Conservation (phyloP, 2,888 invertebrate species). For the Polydrusus cervinus region DNA sequence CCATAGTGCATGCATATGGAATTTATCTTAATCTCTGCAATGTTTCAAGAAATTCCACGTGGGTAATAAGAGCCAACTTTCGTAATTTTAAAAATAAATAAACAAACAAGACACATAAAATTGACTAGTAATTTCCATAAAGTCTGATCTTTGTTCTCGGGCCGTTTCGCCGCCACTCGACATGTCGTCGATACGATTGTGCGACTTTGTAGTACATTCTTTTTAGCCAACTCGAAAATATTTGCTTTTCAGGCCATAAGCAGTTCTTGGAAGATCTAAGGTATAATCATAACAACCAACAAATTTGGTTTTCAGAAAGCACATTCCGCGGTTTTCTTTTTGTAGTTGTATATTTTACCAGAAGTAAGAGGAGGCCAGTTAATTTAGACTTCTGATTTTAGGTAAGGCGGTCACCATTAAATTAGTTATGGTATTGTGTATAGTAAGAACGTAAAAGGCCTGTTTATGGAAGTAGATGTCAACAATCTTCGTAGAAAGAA, state of each 20-base stretch:
- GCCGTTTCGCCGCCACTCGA: constrained; percentile 41
- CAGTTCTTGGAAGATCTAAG: constrained; percentile 39
- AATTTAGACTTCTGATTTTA: too few relatives aligned
- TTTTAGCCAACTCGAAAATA: constrained; percentile 36
- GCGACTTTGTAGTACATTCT: constrained; percentile 45
- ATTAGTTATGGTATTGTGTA: too few relatives aligned
- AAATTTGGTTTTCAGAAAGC: constrained; percentile 27
- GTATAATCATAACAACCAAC: constrained; percentile 46
- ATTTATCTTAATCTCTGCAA: constrained; percentile 42
- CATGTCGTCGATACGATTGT: constrained; percentile 51
- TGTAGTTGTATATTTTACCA: background rate
- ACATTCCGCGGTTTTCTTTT: constrained; percentile 6
- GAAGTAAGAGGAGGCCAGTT: background rate
- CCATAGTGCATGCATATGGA: background rate
- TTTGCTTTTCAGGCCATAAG: constrained; percentile 41
- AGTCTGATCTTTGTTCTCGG: constrained; percentile 48
- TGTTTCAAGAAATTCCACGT: constrained; percentile 44
- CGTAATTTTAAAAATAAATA: constrained; percentile 45
- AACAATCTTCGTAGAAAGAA: too few relatives aligned
- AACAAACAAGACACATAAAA: constrained; percentile 49
- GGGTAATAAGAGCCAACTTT: constrained; percentile 36
- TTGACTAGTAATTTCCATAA: constrained; percentile 50
- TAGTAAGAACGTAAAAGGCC: too few relatives aligned
- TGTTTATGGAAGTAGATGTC: too few relatives aligned
- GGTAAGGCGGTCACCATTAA: too few relatives aligned